Base-by-base conservation (phyloP, 2,797 vertebrate species). In the Bryconaethiops microstoma region DNA sequence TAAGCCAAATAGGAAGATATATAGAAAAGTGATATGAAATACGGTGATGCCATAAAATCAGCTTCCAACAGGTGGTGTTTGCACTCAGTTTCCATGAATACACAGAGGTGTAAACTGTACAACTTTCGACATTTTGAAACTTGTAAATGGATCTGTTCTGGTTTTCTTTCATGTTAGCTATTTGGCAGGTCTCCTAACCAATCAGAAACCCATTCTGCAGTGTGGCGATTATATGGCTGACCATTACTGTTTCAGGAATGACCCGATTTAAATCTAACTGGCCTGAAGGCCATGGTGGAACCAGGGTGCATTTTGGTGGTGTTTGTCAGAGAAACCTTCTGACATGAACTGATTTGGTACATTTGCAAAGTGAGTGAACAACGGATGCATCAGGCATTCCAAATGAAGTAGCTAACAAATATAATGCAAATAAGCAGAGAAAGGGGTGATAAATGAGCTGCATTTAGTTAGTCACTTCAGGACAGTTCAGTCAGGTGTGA, bases 391-490 rank as follows among this genome's bases (percentile, higher is more conserved):
- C 13, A 71, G 23, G 14, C 16, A 71, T 52, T 55, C 48, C 23
- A 64, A 57, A 79, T 16, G 13, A 64, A 25, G 21, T 0, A 50
- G 39, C 62, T 67, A 21, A 67, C 2, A 63, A 64, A 8, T 39
- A 12, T 7, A 54, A 63, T 48, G 67, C 42, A 69, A 69, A 21
- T 25, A 14, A 70, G 68, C 10, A 71, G 21, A 6, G 23, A 19
- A 16, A 57, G 17, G 70, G 65, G 39, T 23, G 17, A 35, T 50
- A 67, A 59, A 59, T 35, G 19, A 54, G 50, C 17, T 25, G 60
- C 81, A 76, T 72, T 77, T 74, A 72, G 57, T 72, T 67, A 40
- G 25, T 71, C 71, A 70, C 68, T 72, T 79, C 77, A 72, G 72
- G 40, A 69, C 52, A 72, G 75, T 62, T 79, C 63, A 76, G 72